These are phyloP conservation scores for Seira musarum DNA, from an alignment of 2,888 invertebrate genomes.

Conservation along the genomic window DNA sequence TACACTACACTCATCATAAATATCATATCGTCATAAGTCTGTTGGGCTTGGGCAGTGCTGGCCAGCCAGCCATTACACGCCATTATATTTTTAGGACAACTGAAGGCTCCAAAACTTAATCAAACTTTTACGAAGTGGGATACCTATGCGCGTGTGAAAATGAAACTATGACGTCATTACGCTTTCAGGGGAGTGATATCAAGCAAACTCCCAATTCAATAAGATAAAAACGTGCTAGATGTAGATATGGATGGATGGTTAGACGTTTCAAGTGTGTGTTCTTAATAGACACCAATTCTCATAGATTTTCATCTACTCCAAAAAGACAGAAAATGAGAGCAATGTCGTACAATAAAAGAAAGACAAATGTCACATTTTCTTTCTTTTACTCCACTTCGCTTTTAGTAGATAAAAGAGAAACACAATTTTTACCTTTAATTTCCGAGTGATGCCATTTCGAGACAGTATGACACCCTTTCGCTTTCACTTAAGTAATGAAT, in stretches of 20 bases:
- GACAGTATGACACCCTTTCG: background rate
- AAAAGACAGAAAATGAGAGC: background rate
- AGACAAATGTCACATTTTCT: background rate
- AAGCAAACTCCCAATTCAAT: background rate
- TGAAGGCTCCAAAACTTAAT: too few relatives aligned
- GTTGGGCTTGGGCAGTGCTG: too few relatives aligned
- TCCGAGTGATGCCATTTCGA: background rate
- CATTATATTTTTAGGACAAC: too few relatives aligned
- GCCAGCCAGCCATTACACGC: too few relatives aligned
- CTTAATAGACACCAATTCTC: too few relatives aligned
- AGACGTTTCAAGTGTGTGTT: too few relatives aligned
- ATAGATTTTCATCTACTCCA: too few relatives aligned
- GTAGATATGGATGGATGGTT: too few relatives aligned
- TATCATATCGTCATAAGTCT: too few relatives aligned
- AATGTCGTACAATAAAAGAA: background rate
- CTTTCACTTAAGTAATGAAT: too few relatives aligned
- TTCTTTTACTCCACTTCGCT: background rate
- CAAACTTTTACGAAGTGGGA: background rate
- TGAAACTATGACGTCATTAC: background rate
- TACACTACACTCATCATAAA: background rate
- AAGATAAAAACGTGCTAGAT: too few relatives aligned
- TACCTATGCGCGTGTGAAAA: background rate
- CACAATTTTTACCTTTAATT: background rate
- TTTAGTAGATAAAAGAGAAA: too few relatives aligned
- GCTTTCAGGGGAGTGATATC: background rate